phyloP scores from a whole-genome alignment of 1,140 invertebrate species.

The Wiebesia pumilae region DNA sequence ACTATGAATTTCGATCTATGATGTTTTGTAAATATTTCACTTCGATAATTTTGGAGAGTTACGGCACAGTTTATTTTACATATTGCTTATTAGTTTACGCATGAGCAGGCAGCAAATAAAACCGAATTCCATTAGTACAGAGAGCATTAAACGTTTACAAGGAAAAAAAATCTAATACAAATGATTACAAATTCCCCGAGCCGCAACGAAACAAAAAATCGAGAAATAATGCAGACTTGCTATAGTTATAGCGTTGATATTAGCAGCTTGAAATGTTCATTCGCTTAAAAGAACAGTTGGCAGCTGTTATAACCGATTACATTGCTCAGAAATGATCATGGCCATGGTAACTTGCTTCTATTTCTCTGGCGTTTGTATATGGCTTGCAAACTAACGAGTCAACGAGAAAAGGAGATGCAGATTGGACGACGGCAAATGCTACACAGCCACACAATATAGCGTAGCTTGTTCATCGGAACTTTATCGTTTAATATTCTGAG shows the following conservation, averaged over 20 bases:
- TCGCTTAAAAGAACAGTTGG: neutral
- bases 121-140: neutral
- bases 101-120: too few species aligned
- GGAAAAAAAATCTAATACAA: neutral
- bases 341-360: neutral
- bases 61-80: too few species aligned
- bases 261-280: neutral
- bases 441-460: neutral
- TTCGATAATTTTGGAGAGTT: too few species aligned
- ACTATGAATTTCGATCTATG: too few species aligned
- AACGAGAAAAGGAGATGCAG: conserved; percentile 4
- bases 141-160: too few species aligned
- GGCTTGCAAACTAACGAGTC: too few species aligned
- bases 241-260: neutral
- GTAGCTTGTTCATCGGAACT: conserved; percentile 56
- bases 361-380: neutral
- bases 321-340: neutral
- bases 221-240: neutral
- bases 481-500: conserved; percentile 69
- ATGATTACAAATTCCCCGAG: neutral
- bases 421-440: conserved; percentile 30
- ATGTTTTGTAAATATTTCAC: too few species aligned
- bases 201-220: neutral
- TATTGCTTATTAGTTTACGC: too few species aligned
- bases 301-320: neutral